Base-by-base conservation (phyloP, 30 jellyfish, hydroid and myxozoan genomes). In the Aurelia coerulea region DNA sequence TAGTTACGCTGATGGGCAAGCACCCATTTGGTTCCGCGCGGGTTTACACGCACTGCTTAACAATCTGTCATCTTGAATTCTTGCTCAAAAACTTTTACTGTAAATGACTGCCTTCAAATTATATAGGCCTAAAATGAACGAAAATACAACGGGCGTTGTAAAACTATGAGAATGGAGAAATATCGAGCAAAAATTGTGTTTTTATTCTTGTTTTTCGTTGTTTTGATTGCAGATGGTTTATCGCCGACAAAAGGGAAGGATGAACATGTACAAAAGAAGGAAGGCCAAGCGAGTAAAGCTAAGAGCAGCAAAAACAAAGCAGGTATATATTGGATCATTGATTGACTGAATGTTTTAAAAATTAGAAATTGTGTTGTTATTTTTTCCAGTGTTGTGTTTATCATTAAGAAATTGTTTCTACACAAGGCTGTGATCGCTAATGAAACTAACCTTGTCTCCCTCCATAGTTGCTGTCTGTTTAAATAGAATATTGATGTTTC, bases 41-140 rank as follows among this genome's bases (percentile, higher is more conserved):
- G 75, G 88, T 62, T 78, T 78, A 78, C 88, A 78, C 88, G 88
- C 88, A 62, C 88, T 78, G 62, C 75, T 78, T 37, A 60, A 59
- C 88, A 78, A 39, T 59, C 68, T 63, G 75, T 78, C 88, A 13
- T 34, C 19, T 65, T 19, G 50, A 5, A n/a, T 78, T 54, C 68
- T 50, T 62, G 88, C 88, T 63, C 88, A 41, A 78, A 59, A 59
- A 33, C 88, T 15, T 78, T 32, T 35, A 18, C 29, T 23, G 42
- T 62, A 65, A 78, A 60, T 78, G 78, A 18, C 19, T 58, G 42
- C 59, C 17, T 52, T 18, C 88, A 32, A 16, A 5, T 11, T 15
- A 0, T 17, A 60, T 23, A 35, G 58, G 73, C 73, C 49, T 41
- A 68, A 80, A 59, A 80, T 49, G 65, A 10, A 63, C 23, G n/a